Conservation (phyloP, 2,888 invertebrate species). For the Ischnura elegans region DNA sequence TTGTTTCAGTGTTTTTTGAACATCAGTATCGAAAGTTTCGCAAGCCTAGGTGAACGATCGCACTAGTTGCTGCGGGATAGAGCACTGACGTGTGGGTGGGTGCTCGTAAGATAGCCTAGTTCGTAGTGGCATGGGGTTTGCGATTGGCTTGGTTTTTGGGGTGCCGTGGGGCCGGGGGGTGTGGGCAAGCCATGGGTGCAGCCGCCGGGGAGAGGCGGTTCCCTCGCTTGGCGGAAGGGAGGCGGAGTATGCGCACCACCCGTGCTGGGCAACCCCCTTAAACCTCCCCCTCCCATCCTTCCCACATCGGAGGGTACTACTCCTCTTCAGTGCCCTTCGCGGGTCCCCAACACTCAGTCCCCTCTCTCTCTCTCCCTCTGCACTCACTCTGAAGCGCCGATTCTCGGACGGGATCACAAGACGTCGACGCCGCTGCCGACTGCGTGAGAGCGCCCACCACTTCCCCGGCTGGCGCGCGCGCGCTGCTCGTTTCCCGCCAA, state of each 20-base stretch:
- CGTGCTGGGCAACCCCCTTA: background rate
- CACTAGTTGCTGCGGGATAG: too few relatives aligned
- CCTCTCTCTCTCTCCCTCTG: too few relatives aligned
- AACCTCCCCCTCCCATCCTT: conserved; percentile 20
- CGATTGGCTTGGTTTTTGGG: background rate
- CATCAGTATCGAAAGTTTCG: too few relatives aligned
- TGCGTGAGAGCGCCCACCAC: background rate
- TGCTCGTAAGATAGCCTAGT: background rate
- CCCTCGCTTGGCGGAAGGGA: too few relatives aligned
- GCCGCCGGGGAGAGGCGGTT: background rate
- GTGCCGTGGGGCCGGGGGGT: background rate
- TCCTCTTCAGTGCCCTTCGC: conserved; percentile 59
- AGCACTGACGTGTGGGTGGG: too few relatives aligned
- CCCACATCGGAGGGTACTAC: conserved; percentile 17
- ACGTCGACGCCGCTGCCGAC: background rate
- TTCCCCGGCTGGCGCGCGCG: background rate
- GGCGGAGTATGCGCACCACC: conserved; percentile 53
- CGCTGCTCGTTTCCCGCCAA: background rate
- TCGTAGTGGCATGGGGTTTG: background rate
- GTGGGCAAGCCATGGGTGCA: background rate
- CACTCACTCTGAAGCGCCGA: background rate
- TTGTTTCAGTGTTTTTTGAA: too few relatives aligned
- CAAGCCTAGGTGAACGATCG: too few relatives aligned
- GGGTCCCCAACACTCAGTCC: conserved; percentile 36
- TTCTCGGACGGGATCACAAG: background rate